Conservation (phyloP, 2,113 vertebrate genomes). For the Bufo gargarizans region DNA sequence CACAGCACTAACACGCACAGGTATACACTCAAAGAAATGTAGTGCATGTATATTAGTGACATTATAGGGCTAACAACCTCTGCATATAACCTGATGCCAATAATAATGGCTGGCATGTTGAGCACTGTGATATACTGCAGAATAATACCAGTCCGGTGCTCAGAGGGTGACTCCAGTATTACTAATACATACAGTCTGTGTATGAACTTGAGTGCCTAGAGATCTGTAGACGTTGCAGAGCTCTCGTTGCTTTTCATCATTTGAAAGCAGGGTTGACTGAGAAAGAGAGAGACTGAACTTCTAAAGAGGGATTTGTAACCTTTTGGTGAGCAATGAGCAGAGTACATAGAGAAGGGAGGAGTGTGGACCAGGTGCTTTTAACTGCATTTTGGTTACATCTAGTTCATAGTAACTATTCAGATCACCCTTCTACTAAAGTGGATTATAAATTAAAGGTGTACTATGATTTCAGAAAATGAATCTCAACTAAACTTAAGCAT, state of each 20-base stretch:
- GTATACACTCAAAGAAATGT: background rate
- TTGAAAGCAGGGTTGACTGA: background rate
- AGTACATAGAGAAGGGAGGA: background rate
- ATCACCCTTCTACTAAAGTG: background rate
- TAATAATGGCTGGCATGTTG: background rate
- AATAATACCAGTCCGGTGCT: background rate
- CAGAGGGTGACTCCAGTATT: background rate
- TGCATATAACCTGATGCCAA: background rate
- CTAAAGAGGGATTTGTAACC: constrained; percentile 1
- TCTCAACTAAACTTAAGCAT: background rate
- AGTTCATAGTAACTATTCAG: background rate
- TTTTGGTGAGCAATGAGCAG: background rate
- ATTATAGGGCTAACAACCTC: too few species aligned
- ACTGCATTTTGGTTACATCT: background rate
- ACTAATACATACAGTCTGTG: background rate
- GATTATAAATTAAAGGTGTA: background rate
- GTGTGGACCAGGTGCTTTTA: background rate
- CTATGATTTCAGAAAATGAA: background rate
- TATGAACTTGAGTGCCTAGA: background rate
- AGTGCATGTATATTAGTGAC: background rate
- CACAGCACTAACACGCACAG: background rate
- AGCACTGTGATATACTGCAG: background rate
- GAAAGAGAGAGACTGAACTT: background rate
- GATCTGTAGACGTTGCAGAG: constrained; percentile 3
- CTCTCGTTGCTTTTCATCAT: background rate